Percentiles rank a stretch among this genome's conserved stretches.
Evolutionary conservation across 2,113 vertebrate genomes (phyloP).

Genomic region (Cisticola juncidis): DNA sequence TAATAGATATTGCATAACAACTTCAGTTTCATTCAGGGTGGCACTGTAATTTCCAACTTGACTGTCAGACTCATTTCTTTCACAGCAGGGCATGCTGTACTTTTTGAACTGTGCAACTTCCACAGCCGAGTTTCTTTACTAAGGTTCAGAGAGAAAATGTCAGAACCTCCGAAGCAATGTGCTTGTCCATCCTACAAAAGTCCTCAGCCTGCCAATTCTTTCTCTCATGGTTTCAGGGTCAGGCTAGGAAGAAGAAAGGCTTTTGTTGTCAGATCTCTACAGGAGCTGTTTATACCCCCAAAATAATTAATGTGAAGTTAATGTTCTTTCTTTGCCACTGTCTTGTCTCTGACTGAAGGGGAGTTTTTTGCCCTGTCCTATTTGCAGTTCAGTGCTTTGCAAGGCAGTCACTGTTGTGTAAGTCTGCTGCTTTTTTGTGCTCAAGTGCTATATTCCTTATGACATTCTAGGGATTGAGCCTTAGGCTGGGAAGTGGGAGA

Average conservation of each 20-base stretch:
- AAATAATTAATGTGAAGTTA: not conserved
- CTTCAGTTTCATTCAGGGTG: constrained; percentile 4
- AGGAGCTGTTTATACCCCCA: not conserved
- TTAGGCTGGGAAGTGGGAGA: not conserved
- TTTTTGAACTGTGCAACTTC: not conserved
- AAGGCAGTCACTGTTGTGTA: not conserved
- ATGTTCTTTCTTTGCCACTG: not conserved
- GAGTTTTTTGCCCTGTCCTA: not conserved
- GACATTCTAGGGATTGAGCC: not conserved
- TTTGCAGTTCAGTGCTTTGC: not conserved
- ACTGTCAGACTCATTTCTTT: constrained; percentile 21
- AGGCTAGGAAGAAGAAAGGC: not conserved
- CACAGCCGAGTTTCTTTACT: not conserved
- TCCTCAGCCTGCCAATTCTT: not conserved
- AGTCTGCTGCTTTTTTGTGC: not conserved
- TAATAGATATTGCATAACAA: constrained; percentile 33
- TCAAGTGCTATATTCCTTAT: not conserved
- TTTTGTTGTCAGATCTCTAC: not conserved
- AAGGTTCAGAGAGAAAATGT: not conserved
- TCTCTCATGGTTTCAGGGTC: not conserved
- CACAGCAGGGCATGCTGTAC: constrained; percentile 5
- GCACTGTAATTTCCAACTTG: not conserved
- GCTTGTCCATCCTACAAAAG: not conserved
- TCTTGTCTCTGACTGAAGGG: not conserved
- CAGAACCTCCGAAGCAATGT: not conserved